phyloP scores from a whole-genome alignment of 2,113 vertebrate genomes.

The Siniperca knerii region DNA sequence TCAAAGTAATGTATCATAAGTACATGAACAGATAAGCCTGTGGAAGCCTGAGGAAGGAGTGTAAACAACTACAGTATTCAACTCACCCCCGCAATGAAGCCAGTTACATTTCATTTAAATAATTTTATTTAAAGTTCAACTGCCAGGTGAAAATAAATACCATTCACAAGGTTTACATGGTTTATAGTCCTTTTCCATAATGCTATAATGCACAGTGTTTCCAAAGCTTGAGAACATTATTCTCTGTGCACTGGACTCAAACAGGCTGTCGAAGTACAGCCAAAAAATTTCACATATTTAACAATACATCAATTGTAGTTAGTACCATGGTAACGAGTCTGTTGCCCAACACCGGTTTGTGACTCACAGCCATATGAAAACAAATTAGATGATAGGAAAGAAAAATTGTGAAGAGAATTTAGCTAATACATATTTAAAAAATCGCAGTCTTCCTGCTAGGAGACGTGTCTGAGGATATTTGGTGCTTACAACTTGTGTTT shows the following conservation, averaged over 20 bases:
- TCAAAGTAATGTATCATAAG: conserved; percentile 58
- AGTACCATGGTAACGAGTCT: conserved; percentile 50
- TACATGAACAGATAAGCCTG: conserved; percentile 57
- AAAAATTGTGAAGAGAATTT: conserved; percentile 27
- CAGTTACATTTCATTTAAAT: neutral
- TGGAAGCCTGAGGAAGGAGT: conserved; percentile 28
- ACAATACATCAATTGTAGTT: conserved; percentile 43
- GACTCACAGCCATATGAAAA: conserved; percentile 55
- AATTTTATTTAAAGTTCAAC: conserved; percentile 3
- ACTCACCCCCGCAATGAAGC: conserved; percentile 15
- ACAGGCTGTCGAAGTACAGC: conserved; percentile 22
- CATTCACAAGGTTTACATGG: neutral
- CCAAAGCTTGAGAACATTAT: neutral
- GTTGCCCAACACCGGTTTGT: conserved; percentile 43
- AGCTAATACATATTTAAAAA: neutral
- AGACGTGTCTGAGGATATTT: conserved; percentile 59
- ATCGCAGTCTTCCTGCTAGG: conserved; percentile 24
- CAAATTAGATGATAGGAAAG: conserved; percentile 23
- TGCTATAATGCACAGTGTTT: conserved; percentile 8
- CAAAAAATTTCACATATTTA: conserved; percentile 38
- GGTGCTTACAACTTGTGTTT: conserved; percentile 60
- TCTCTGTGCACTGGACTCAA: conserved; percentile 21
- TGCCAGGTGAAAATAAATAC: conserved; percentile 8
- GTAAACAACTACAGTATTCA: conserved; percentile 23
- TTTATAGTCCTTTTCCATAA: neutral